These are phyloP conservation scores for Hipposideros armiger DNA, from an alignment of 2,113 vertebrate species.

Conservation along the genomic window DNA sequence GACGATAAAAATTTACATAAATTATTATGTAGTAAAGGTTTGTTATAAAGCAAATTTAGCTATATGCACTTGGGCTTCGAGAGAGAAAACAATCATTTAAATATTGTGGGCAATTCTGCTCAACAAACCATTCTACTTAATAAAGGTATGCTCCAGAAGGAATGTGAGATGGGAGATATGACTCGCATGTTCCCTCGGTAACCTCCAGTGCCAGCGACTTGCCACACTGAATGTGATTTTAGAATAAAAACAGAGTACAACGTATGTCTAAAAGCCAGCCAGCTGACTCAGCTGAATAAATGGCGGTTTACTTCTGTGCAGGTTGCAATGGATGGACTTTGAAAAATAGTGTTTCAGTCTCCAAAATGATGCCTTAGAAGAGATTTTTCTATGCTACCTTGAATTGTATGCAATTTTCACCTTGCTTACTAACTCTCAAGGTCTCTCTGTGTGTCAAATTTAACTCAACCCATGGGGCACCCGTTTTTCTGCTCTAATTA, in stretches of 20 bases:
- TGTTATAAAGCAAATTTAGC: neutral
- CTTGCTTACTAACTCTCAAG: conserved; percentile 14
- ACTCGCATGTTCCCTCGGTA: neutral
- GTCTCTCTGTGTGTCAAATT: neutral
- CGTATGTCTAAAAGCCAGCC: neutral
- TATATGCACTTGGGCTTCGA: neutral
- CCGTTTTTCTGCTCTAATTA: conserved; percentile 35
- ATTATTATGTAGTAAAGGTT: neutral
- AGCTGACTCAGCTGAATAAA: neutral
- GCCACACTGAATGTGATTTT: neutral
- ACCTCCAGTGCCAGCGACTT: neutral
- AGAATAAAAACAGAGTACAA: neutral
- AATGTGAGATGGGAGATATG: neutral
- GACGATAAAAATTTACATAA: neutral
- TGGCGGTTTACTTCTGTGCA: neutral
- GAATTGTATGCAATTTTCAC: conserved; percentile 48
- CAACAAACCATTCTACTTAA: neutral
- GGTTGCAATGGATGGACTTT: neutral
- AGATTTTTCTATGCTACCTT: conserved; percentile 1
- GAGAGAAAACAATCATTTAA: neutral
- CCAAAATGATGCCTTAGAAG: neutral
- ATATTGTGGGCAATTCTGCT: neutral
- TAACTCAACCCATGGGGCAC: neutral
- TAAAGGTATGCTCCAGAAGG: neutral
- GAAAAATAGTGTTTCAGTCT: neutral